Evolutionary conservation across 2,888 invertebrate species (phyloP).

Genomic region (Sympetrum striolatum): DNA sequence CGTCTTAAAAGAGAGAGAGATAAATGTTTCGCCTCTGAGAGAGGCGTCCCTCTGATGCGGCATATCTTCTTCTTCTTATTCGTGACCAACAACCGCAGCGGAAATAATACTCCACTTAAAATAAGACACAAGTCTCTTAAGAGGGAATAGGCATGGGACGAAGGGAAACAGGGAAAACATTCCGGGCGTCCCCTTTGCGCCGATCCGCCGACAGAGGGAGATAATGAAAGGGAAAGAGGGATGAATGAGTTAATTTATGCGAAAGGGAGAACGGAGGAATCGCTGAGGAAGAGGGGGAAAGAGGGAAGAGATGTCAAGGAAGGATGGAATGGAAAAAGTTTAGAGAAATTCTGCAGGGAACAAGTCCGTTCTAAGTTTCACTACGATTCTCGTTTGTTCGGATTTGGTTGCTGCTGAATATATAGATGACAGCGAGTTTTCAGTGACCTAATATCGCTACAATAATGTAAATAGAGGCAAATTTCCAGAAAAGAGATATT

Average conservation of each 20-base stretch:
- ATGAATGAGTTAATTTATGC: background rate
- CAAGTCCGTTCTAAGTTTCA: too few relatives aligned
- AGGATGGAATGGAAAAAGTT: too few relatives aligned
- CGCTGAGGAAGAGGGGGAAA: background rate
- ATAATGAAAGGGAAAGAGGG: background rate
- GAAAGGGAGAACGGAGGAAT: background rate
- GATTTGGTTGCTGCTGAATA: too few relatives aligned
- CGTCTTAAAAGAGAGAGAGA: background rate
- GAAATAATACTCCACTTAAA: background rate
- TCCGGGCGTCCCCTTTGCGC: background rate
- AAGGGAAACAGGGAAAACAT: background rate
- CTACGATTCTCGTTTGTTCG: too few relatives aligned
- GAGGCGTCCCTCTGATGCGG: background rate
- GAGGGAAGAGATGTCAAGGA: background rate
- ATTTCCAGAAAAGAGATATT: too few relatives aligned
- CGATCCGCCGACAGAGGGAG: background rate
- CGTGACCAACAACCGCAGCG: background rate
- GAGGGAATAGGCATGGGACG: background rate
- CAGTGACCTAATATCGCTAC: too few relatives aligned
- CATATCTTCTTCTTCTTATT: background rate
- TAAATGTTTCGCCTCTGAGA: background rate
- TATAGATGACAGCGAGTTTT: too few relatives aligned
- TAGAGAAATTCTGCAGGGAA: too few relatives aligned
- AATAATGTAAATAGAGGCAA: too few relatives aligned
- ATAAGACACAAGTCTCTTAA: background rate